Conservation (phyloP, 2,888 invertebrate species). For the Tinea trinotella region DNA sequence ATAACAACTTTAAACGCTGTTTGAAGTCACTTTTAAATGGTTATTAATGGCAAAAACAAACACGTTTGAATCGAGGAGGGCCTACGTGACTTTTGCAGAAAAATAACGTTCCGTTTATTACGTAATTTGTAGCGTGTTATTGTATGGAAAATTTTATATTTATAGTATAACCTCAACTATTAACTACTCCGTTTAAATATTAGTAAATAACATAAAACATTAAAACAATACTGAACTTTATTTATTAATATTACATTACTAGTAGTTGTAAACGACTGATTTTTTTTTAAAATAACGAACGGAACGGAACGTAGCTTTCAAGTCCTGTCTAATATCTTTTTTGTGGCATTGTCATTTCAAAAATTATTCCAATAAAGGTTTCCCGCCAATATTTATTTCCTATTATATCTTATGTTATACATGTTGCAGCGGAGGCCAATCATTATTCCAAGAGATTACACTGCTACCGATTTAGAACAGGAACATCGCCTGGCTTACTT, state of each 20-base stretch:
- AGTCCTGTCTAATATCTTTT: slow-evolving; percentile 24
- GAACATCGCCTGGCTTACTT: slow-evolving; percentile 88
- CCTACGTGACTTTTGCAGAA: slow-evolving; percentile 63
- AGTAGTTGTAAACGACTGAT: too few species aligned
- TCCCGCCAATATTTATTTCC: too few species aligned
- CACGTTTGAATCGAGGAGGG: slow-evolving; percentile 44
- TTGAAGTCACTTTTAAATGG: slow-evolving; percentile 25
- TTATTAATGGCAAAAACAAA: slow-evolving; percentile 42
- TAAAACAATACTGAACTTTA: too few species aligned
- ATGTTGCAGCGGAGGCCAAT: slow-evolving; percentile 70
- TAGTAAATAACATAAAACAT: too few species aligned
- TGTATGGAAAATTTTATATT: neutral
- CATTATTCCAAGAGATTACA: slow-evolving; percentile 82
- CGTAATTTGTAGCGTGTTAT: neutral
- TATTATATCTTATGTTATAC: too few species aligned
- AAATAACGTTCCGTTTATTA: slow-evolving; percentile 32
- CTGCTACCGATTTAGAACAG: slow-evolving; percentile 83
- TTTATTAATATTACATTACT: too few species aligned
- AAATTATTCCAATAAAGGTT: neutral
- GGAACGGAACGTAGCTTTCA: slow-evolving; percentile 19
- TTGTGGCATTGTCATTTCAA: slow-evolving; percentile 8
- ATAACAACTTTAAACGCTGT: slow-evolving; percentile 5
- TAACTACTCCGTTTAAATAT: too few species aligned
- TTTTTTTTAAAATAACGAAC: neutral
- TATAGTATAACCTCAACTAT: too few species aligned